Conservation (phyloP, 2,113 vertebrate genomes). For the Acanthochromis polyacanthus region DNA sequence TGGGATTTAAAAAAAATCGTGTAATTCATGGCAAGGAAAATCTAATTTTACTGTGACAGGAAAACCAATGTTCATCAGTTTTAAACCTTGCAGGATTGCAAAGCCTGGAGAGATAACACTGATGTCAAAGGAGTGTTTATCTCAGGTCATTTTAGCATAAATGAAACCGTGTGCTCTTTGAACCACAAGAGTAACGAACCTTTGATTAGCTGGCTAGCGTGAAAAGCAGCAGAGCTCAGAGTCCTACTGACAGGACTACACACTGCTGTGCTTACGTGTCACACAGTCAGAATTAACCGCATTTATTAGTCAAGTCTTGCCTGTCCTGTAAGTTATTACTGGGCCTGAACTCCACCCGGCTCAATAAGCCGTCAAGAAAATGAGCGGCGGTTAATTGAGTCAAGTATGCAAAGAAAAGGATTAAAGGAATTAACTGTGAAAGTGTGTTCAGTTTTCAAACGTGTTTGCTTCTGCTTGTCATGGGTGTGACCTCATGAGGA, state of each 20-base stretch:
- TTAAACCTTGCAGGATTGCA: background rate
- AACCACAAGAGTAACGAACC: background rate
- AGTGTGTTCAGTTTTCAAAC: too few species aligned
- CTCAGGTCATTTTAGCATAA: background rate
- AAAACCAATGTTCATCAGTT: background rate
- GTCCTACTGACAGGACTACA: background rate
- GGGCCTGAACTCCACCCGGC: background rate
- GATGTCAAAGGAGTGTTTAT: background rate
- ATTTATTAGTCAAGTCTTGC: background rate
- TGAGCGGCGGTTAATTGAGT: background rate
- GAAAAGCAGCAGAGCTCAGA: conserved; percentile 15
- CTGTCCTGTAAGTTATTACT: background rate
- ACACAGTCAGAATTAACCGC: background rate
- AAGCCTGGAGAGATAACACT: background rate
- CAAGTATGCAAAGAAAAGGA: background rate
- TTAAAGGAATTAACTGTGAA: too few species aligned
- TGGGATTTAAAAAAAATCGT: too few species aligned
- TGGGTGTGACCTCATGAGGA: too few species aligned
- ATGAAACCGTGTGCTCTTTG: conserved; percentile 4
- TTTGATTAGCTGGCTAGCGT: background rate
- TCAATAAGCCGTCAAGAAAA: background rate
- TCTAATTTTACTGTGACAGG: background rate
- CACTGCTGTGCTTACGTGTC: background rate
- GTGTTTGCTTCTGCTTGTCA: too few species aligned
- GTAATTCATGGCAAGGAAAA: too few species aligned